Base-by-base conservation (phyloP, 1,140 invertebrate genomes). In the Drosophila pruinosa region DNA sequence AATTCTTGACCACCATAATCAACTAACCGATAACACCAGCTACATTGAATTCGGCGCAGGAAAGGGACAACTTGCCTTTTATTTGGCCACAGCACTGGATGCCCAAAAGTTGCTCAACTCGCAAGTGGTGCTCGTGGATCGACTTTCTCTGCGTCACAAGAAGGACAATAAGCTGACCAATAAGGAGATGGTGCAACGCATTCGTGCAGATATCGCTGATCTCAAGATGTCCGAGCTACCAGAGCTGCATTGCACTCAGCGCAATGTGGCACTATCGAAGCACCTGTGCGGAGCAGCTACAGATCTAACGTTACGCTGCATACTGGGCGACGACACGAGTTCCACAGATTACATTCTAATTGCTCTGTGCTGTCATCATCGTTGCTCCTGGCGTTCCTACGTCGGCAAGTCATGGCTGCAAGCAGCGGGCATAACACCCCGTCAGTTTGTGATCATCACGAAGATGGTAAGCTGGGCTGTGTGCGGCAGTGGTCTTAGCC, bases 321-420 rank as follows among this genome's bases (percentile, higher is more conserved):
- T 79, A 5, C 68, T 78, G 0, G 78, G 90, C 45, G 74, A 91
- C 8, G 59, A 83, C 0, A 70, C 77, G 2, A 67, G 81, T 12
- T 91, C 91, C 45, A 91, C 94, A 2, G 74, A 90, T 43, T 97
- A 96, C 2, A 75, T 95, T 10, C 85, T 96, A 8, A 93, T 98
- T 88, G 96, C 97, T 2, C 94, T 97, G 10, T 98, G 97, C 90
- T 98, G 97, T 91, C 97, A 98, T 92, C 97, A 98, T 91, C 93
- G 94, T 48, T 97, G 96, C 88, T 92, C 94, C 26, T 97, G 95
- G 93, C 89, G 90, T 19, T 90, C 93, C 0, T 97, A 96, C 90
- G 93, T 94, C 24, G 97, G 95, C 2, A 94, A 94, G 78, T 45
- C 92, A 1, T 95, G 79, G 43, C 91, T 93, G 56, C 72, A 93